These are phyloP conservation scores for Falco punctatus DNA, from an alignment of 2,113 vertebrate species.

Conservation along the genomic window DNA sequence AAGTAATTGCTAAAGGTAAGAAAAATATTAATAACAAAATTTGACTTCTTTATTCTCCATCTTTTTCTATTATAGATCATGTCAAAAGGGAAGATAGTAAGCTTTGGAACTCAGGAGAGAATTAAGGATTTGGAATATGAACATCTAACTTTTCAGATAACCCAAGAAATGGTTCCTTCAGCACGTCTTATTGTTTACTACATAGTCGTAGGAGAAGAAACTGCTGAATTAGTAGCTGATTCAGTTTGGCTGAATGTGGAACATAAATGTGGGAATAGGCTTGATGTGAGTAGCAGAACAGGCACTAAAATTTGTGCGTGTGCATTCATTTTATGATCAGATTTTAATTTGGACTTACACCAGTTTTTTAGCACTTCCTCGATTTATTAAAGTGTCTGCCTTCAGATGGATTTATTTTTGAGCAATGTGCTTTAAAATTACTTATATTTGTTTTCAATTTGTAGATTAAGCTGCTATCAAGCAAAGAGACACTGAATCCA, in stretches of 20 bases:
- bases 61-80: constrained; percentile 70
- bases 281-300: constrained; percentile 74
- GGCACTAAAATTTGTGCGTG: background rate
- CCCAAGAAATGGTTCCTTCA: constrained; percentile 88
- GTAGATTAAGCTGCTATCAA: constrained; percentile 76
- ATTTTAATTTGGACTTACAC: background rate
- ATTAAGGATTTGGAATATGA: constrained; percentile 61
- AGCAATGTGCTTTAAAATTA: background rate
- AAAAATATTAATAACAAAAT: background rate
- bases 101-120: constrained; percentile 69
- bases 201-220: constrained; percentile 81
- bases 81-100: constrained; percentile 85
- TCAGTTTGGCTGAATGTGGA: constrained; percentile 88
- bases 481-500: constrained; percentile 64
- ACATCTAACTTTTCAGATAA: constrained; percentile 81
- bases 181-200: constrained; percentile 90
- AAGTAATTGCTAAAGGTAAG: background rate
- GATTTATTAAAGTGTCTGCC: background rate
- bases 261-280: constrained; percentile 84
- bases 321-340: background rate
- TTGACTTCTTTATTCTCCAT: background rate
- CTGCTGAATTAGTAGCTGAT: constrained; percentile 89
- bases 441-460: background rate
- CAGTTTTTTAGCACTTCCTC: background rate
- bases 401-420: background rate